Conservation (phyloP, 2,113 vertebrate species). For the Phalacrocorax brasilianus region DNA sequence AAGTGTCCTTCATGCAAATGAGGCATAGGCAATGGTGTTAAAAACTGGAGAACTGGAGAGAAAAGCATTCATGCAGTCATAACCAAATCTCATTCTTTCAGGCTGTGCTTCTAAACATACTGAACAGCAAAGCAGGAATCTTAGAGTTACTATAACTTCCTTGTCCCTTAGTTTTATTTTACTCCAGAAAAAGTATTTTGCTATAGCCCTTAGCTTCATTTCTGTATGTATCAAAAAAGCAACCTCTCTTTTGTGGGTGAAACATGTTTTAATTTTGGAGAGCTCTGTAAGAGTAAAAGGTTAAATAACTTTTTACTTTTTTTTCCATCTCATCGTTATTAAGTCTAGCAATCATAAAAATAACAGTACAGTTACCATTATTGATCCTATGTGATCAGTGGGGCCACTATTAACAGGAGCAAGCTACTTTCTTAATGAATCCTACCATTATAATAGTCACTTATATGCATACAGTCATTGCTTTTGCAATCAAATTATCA, state of each 20-base stretch:
- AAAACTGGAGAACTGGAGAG: neutral
- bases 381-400: neutral
- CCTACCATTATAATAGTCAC: neutral
- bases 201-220: neutral
- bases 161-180: neutral
- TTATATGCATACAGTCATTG: neutral
- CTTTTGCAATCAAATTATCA: neutral
- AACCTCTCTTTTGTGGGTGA: neutral
- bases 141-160: neutral
- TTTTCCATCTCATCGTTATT: neutral
- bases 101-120: neutral
- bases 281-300: neutral
- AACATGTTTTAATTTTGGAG: neutral
- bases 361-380: neutral
- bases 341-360: neutral
- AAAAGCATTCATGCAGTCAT: neutral
- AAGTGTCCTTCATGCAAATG: neutral
- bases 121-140: neutral
- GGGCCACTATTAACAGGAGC: neutral
- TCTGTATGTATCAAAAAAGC: neutral
- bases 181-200: neutral
- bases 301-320: neutral
- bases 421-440: neutral
- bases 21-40: neutral
- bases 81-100: neutral